Evolutionary conservation across 2,888 invertebrate genomes (phyloP).

Genomic region (Bellardia pandia): DNA sequence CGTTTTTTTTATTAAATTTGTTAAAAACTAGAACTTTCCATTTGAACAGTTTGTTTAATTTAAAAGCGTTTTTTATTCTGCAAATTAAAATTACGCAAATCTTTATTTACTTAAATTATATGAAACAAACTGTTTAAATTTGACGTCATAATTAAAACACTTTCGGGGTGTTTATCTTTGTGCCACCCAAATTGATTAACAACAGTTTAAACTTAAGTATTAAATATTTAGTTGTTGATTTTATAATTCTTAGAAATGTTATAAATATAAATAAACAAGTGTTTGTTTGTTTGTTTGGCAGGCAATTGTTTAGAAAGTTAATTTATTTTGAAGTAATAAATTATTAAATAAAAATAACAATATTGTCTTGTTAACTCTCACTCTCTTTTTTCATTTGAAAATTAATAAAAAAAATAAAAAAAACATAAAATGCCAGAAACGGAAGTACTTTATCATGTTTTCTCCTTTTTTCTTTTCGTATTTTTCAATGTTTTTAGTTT

Average conservation of each 20-base stretch:
- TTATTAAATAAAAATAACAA: conserved; percentile 28
- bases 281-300: not conserved
- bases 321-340: conserved; percentile 42
- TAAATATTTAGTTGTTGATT: not conserved
- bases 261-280: not conserved
- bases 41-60: conserved; percentile 2
- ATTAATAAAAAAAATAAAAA: conserved; percentile 17
- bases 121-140: conserved; percentile 1
- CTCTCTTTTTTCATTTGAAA: conserved; percentile 48
- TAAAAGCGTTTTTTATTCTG: not conserved
- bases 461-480: conserved; percentile 2
- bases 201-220: not conserved
- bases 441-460: conserved; percentile 67
- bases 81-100: not conserved
- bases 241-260: conserved; percentile 13
- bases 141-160: conserved; percentile 2
- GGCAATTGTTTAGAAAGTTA: conserved; percentile 45
- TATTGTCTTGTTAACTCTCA: conserved; percentile 7
- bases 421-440: conserved; percentile 2
- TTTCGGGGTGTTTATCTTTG: not conserved
- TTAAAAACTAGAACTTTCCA: conserved; percentile 14
- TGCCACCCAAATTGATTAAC: not conserved
- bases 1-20: too few species aligned
- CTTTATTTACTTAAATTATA: not conserved
- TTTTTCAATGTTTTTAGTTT: conserved; percentile 50